A percentile compares a stretch with the other conserved stretches of the same genome.
phyloP scores from a whole-genome alignment of 2,888 invertebrate genomes.

The Cosmia trapezina region DNA sequence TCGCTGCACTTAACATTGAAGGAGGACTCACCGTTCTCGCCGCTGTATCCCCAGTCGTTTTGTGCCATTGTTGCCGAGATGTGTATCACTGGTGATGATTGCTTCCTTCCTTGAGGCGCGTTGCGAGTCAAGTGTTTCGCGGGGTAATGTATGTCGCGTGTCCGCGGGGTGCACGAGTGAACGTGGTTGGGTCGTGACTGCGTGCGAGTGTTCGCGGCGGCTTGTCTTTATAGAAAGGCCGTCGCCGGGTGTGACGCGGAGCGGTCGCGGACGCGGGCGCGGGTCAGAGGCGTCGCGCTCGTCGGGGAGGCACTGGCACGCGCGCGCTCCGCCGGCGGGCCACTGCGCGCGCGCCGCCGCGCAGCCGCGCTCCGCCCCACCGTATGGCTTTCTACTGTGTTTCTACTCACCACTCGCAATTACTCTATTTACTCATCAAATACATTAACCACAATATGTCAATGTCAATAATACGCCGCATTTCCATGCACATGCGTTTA shows the following conservation, averaged over 20 bases:
- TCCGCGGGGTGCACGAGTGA: constrained; percentile 81
- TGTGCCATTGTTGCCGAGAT: constrained; percentile 82
- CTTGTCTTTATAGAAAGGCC: constrained; percentile 83
- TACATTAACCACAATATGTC: constrained; percentile 50
- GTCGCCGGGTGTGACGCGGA: constrained; percentile 66
- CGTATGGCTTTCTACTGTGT: constrained; percentile 80
- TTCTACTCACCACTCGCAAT: constrained; percentile 79
- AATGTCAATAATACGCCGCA: constrained; percentile 55
- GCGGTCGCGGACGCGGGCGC: constrained; percentile 70
- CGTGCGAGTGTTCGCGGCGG: constrained; percentile 82
- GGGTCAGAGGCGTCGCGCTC: constrained; percentile 62
- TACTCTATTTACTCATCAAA: constrained; percentile 72
- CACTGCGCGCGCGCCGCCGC: constrained; percentile 76
- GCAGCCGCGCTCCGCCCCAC: constrained; percentile 65
- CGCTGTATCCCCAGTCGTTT: constrained; percentile 91
- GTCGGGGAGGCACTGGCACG: constrained; percentile 71
- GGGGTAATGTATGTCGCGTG: constrained; percentile 76
- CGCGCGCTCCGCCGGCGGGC: constrained; percentile 74
- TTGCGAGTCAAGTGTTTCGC: constrained; percentile 61
- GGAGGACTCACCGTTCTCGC: constrained; percentile 90
- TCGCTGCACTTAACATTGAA: constrained; percentile 66
- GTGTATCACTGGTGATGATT: constrained; percentile 68
- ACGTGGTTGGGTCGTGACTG: constrained; percentile 85
- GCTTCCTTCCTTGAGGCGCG: constrained; percentile 64
- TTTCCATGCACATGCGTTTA: constrained; percentile 47